A percentile compares a stretch with the other conserved stretches of the same genome.
phyloP scores from a whole-genome alignment of 2,797 vertebrate genomes.

The Megalops cyprinoides region DNA sequence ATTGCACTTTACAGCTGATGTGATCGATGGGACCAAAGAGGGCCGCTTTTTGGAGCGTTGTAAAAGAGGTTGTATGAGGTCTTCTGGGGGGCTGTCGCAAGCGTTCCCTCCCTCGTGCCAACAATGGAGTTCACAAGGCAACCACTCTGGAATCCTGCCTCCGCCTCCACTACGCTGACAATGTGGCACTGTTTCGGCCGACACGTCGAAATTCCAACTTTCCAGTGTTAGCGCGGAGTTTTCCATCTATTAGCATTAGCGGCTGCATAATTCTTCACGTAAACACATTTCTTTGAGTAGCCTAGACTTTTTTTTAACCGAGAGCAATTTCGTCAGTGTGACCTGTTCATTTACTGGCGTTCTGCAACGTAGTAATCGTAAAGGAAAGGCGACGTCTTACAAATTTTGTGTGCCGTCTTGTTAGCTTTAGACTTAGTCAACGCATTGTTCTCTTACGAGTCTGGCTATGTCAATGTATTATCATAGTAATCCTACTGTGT shows the following conservation, averaged over 20 bases:
- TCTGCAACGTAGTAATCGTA: no score
- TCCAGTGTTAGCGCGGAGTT: conserved; percentile 44
- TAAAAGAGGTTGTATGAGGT: conserved; percentile 50
- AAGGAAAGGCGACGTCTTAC: no score
- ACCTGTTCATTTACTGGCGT: background rate
- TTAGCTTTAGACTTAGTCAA: no score
- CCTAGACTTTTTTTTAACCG: background rate
- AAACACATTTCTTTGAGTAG: background rate
- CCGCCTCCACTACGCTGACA: conserved; percentile 69
- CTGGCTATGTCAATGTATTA: background rate
- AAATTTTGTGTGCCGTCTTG: no score
- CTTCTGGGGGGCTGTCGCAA: conserved; percentile 46
- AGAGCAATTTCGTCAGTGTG: background rate
- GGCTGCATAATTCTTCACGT: conserved; percentile 5
- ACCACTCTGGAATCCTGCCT: conserved; percentile 64
- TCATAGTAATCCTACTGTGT: background rate
- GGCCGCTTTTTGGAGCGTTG: background rate
- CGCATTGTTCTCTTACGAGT: no score
- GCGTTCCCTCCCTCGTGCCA: conserved; percentile 54
- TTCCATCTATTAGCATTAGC: conserved; percentile 34
- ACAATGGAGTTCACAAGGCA: conserved; percentile 49
- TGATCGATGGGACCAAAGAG: background rate
- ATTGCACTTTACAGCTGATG: background rate
- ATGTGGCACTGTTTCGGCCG: conserved; percentile 60
- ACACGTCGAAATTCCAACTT: conserved; percentile 50